phyloP scores from a whole-genome alignment of 2,113 vertebrate genomes.

The Pachypanchax playfairii region DNA sequence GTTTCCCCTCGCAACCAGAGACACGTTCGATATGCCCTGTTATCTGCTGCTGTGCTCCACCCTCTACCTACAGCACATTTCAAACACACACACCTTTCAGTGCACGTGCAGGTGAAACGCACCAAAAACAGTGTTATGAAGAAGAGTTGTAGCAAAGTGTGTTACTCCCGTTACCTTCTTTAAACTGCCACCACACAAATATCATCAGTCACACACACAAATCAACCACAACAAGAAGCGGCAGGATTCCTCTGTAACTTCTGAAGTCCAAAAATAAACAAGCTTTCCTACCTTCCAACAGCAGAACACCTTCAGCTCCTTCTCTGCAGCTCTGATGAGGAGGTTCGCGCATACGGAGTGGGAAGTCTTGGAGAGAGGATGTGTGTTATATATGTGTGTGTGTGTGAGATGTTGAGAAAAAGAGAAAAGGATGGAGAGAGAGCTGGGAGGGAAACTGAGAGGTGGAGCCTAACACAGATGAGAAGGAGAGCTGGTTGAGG shows the following conservation, averaged over 20 bases:
- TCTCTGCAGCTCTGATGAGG: slow-evolving; percentile 56
- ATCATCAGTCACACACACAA: slow-evolving; percentile 49
- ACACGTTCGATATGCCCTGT: slow-evolving; percentile 46
- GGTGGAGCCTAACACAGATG: slow-evolving; percentile 60
- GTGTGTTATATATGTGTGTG: slow-evolving; percentile 21
- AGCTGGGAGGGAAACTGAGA: slow-evolving; percentile 49
- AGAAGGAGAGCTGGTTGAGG: slow-evolving; percentile 63
- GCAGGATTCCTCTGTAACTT: slow-evolving; percentile 47
- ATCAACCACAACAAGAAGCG: slow-evolving; percentile 26
- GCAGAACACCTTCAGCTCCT: slow-evolving; percentile 67
- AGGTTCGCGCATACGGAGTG: slow-evolving; percentile 64
- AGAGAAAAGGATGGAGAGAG: slow-evolving; percentile 22
- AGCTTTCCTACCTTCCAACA: slow-evolving; percentile 67
- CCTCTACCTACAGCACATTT: slow-evolving; percentile 34
- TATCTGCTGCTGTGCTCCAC: slow-evolving; percentile 44
- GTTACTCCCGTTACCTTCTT: slow-evolving; percentile 39
- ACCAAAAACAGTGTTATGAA: slow-evolving; percentile 17
- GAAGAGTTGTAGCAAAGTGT: slow-evolving; percentile 51
- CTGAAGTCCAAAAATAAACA: slow-evolving; percentile 23
- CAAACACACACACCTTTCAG: not conserved
- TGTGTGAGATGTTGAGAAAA: slow-evolving; percentile 33
- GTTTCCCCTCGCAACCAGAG: slow-evolving; percentile 73
- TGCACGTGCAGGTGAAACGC: slow-evolving; percentile 31
- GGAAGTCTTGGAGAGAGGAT: slow-evolving; percentile 36
- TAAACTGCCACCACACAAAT: slow-evolving; percentile 38